Evolutionary conservation across 2,888 invertebrate species (phyloP).

Genomic region (Brenthis ino): DNA sequence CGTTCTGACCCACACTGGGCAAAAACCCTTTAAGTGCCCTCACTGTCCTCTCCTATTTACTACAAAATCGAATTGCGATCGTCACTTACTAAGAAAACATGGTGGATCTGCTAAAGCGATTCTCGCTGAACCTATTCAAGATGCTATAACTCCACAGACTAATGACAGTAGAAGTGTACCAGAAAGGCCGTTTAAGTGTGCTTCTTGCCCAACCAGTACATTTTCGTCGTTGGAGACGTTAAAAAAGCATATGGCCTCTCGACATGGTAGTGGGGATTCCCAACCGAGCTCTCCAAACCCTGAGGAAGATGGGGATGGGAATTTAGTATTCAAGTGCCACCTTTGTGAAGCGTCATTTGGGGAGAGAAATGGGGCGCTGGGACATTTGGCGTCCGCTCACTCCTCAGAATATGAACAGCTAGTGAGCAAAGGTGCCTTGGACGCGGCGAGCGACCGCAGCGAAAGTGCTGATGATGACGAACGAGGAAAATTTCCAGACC

Average conservation of each 20-base stretch:
- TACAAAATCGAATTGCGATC: constrained; percentile 98
- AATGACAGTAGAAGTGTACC: constrained; percentile 85
- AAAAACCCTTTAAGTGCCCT: constrained; percentile 97
- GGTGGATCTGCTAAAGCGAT: constrained; percentile 75
- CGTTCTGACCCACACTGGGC: constrained; percentile 96
- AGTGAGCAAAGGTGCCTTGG: constrained; percentile 89
- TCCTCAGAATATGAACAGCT: constrained; percentile 90
- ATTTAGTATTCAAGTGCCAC: constrained; percentile 95
- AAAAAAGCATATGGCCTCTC: constrained; percentile 88
- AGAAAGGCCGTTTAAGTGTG: constrained; percentile 90
- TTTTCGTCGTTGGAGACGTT: constrained; percentile 90
- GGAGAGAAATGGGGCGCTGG: constrained; percentile 89
- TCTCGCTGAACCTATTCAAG: constrained; percentile 66
- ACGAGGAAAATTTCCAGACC: constrained; percentile 91
- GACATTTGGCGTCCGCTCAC: constrained; percentile 90
- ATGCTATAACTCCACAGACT: constrained; percentile 54
- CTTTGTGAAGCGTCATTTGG: constrained; percentile 94
- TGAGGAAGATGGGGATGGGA: constrained; percentile 75
- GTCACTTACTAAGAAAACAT: constrained; percentile 95
- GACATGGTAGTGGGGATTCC: constrained; percentile 83
- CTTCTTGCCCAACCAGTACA: constrained; percentile 90
- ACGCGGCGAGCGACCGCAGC: constrained; percentile 82
- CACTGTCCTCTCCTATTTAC: constrained; percentile 96
- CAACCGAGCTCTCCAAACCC: constrained; percentile 68
- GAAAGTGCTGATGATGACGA: constrained; percentile 86